Evolutionary conservation across 2,888 invertebrate genomes (phyloP), one percentile per base, ranked within the genome.

Genomic region (Cephus rjabovi): DNA sequence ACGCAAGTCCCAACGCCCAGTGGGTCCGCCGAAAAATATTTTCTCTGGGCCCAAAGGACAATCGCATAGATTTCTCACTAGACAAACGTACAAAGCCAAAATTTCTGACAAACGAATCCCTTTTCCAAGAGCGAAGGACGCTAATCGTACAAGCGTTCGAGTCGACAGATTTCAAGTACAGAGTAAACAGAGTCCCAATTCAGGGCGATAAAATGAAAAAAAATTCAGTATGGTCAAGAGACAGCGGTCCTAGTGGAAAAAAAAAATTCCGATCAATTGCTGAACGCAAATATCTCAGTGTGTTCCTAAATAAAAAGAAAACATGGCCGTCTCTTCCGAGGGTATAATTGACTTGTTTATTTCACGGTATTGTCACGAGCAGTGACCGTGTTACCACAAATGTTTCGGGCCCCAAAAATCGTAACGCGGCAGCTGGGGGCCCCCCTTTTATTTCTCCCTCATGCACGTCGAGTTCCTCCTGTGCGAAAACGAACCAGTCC

Each of bases 401-500:
- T 81, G 84, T 83, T 79, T 81, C 81, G 76, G 77, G 73, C 56
- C 56, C 23, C 56, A 69, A 79, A 79, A 75, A 77, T 30, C 31
- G 33, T 82, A 85, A 83, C 79, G 80, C 78, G 82, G 85, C 88
- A 87, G 86, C 88, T 89, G 75, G 76, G 75, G 40, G 23, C 6
- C 23, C 23, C 56, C 23, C 56, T 23, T 23, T 56, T 56, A 56
- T 56, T 56, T 56, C 71, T 71, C 77, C 77, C 78, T 77, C 73
- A 79, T 76, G 75, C 79, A 81, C 78, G 75, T 75, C 69, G 70
- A 79, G 78, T 75, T 74, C 69, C 69, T 40, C 69, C 80, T 81
- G 84, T 84, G 82, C 82, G 81, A 82, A 81, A 82, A 80, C 80
- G 85, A 89, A 87, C 87, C 86, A 88, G 89, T 89, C 87, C 85